A percentile compares a stretch with the other conserved stretches of the same genome.
Conservation (phyloP, 1,140 invertebrate species). For the Pissodes strobi region DNA sequence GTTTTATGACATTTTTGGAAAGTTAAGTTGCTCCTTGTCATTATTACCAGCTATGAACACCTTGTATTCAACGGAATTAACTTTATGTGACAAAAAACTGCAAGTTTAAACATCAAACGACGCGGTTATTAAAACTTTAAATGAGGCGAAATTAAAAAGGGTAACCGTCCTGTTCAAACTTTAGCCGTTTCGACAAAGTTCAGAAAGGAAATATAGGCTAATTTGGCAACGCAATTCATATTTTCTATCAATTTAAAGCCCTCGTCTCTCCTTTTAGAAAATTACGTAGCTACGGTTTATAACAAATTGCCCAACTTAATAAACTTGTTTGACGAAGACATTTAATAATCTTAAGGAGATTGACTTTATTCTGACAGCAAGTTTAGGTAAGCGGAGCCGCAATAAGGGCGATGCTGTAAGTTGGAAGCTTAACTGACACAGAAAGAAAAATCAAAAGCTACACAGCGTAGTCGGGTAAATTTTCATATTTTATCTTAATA, state of each 20-base stretch:
- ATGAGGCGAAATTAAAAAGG: constrained; percentile 36
- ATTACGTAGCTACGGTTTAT: too few relatives aligned
- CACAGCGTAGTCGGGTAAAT: too few relatives aligned
- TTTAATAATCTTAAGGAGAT: too few relatives aligned
- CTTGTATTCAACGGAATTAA: constrained; percentile 17
- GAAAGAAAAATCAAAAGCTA: too few relatives aligned
- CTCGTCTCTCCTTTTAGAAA: too few relatives aligned
- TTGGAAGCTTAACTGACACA: too few relatives aligned
- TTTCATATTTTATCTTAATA: too few relatives aligned
- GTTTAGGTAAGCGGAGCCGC: too few relatives aligned
- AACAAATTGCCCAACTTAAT: too few relatives aligned
- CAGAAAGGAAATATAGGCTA: constrained; percentile 13
- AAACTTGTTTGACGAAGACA: too few relatives aligned
- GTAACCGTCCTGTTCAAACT: constrained; percentile 25
- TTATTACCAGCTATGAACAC: constrained; percentile 18
- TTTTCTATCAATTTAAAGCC: constrained; percentile 5
- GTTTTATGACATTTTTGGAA: not conserved
- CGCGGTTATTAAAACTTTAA: constrained; percentile 37
- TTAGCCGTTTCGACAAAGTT: constrained; percentile 16
- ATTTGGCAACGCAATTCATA: not conserved
- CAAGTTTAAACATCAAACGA: constrained; percentile 30
- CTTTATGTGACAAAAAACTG: constrained; percentile 11
- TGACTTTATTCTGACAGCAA: too few relatives aligned
- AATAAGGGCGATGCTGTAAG: too few relatives aligned
- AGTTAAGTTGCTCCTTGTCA: not conserved